Base-by-base conservation (phyloP, 2,113 vertebrate genomes). In the Urocitellus parryii region DNA sequence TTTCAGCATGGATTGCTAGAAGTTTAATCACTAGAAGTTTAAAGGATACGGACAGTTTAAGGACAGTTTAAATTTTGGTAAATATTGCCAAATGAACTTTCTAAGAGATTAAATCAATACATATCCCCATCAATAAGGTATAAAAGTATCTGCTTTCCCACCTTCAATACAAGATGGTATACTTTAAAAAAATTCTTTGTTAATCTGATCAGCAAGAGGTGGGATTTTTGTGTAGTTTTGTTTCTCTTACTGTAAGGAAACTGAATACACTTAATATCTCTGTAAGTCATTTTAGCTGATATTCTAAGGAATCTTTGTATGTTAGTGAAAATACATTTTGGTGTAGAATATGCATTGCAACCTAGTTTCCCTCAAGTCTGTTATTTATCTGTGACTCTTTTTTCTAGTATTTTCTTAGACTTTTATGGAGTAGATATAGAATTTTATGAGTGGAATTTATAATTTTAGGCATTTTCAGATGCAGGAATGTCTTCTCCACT, bases 271-370 rank as follows among this genome's bases (percentile, higher is more conserved):
- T 74, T 90, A 61, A 90, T 81, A 58, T 88, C 45, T 78, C 32
- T 96, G 2, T 67, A 83, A 73, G 67, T 73, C 0, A 78, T 94
- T 90, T 90, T 82, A 88, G 72, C 20, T 95, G 63, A n/a, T 88
- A 94, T 94, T 91, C n/a, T 70, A 95, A 92, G 34, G 70, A 51
- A 42, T 92, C n/a, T 97, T 91, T 92, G 37, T 42, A 58, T 94
- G 63, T 65, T 96, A 90, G 67, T 68, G 32, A 90, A 94, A 78
- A 78, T 67, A 73, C 12, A 34, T 56, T 68, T 90, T 83, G 39
- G 8, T 72, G 14, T 93, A 29, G 32, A 70, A n/a, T 82, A 76
- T 24, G 4, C 74, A 87, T 88, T 88, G 14, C 34, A 78, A 61
- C 5, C 45, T 94, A 74, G 42, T 68, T 97, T 96, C 77, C 29